Evolutionary conservation across 2,888 invertebrate genomes (phyloP).

Genomic region (Glaucopsyche alexis): DNA sequence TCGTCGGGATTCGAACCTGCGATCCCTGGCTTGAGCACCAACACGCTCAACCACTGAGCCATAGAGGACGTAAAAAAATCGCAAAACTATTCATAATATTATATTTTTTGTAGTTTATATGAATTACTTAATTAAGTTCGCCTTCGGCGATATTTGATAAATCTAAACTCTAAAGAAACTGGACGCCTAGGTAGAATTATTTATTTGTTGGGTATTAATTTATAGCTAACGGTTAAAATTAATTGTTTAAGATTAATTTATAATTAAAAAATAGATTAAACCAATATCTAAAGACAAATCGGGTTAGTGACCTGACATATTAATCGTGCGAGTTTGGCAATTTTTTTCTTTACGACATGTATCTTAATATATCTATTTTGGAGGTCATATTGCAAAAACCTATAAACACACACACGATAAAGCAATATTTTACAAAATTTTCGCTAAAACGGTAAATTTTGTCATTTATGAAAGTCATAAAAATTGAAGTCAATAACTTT

Average conservation of each 20-base stretch:
- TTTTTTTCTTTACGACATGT: background rate
- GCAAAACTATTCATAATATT: too few relatives aligned
- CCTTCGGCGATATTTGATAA: background rate
- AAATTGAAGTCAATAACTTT: background rate
- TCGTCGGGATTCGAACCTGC: too few relatives aligned
- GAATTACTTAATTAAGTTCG: background rate
- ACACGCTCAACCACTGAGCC: too few relatives aligned
- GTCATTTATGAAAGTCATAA: conserved; percentile 17
- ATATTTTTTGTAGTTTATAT: too few relatives aligned
- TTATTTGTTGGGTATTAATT: background rate
- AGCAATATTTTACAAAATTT: conserved; percentile 3
- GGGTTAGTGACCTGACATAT: background rate
- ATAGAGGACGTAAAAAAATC: too few relatives aligned
- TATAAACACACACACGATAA: conserved; percentile 1
- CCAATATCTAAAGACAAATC: background rate
- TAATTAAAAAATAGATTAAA: conserved; percentile 7
- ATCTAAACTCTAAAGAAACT: background rate
- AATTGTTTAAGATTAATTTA: conserved; percentile 5
- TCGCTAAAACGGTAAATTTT: background rate
- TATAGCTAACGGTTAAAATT: conserved; percentile 1
- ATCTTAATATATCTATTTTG: conserved; percentile 18
- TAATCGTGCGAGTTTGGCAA: background rate
- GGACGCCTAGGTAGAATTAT: background rate
- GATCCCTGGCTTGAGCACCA: too few relatives aligned
- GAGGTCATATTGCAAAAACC: conserved; percentile 20